Percentiles rank a stretch among this genome's conserved stretches.
Evolutionary conservation across 2,888 invertebrate species (phyloP).

Genomic region (Eretmocerus hayati): DNA sequence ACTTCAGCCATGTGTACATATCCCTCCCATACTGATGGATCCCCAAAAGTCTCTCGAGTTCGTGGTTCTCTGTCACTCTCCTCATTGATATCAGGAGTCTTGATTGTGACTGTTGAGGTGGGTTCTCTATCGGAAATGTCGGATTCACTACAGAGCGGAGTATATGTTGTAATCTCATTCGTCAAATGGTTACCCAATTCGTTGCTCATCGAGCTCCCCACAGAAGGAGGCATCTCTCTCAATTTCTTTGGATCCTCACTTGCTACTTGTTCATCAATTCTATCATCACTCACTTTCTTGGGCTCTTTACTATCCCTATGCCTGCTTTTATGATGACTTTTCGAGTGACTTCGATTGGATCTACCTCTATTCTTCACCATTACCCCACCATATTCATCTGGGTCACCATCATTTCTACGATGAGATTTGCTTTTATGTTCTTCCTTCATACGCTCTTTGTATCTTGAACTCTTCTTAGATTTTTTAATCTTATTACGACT

Average conservation of each 20-base stretch:
- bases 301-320: constrained; percentile 24
- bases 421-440: constrained; percentile 18
- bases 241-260: constrained; percentile 28
- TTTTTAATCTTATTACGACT: constrained; percentile 29
- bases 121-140: constrained; percentile 64
- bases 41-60: constrained; percentile 25
- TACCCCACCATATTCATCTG: constrained; percentile 27
- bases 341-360: constrained; percentile 25
- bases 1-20: constrained; percentile 86
- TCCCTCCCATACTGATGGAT: constrained; percentile 67
- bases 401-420: constrained; percentile 21
- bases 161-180: constrained; percentile 41
- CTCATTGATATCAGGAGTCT: constrained; percentile 50
- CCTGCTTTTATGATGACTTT: constrained; percentile 22
- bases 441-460: constrained; percentile 24
- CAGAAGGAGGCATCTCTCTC: background rate
- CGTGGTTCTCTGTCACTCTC: constrained; percentile 30
- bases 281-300: constrained; percentile 14
- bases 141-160: constrained; percentile 41
- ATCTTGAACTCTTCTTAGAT: constrained; percentile 29
- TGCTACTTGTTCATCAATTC: constrained; percentile 26
- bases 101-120: constrained; percentile 68
- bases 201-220: constrained; percentile 47
- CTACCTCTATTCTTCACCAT: constrained; percentile 30
- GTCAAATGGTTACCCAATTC: constrained; percentile 51